phyloP scores from a whole-genome alignment of 2,113 vertebrate species.

The Microtus pennsylvanicus region DNA sequence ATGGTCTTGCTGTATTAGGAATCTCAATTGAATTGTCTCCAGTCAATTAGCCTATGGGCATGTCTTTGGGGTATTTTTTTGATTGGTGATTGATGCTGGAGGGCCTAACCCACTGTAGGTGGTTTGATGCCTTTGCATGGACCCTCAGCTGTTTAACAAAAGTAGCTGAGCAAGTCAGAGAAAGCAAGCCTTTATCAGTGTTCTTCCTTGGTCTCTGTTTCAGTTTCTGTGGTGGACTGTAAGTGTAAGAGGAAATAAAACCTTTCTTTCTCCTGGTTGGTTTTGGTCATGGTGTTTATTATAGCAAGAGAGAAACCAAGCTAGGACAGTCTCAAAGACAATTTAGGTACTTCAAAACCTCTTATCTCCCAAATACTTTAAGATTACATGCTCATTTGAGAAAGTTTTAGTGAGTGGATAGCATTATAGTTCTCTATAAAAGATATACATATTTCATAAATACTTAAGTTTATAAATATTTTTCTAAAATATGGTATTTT shows the following conservation, averaged over 20 bases:
- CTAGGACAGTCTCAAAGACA: not conserved
- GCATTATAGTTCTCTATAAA: not conserved
- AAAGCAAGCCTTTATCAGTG: not conserved
- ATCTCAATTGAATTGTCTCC: not conserved
- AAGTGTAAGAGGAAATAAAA: not conserved
- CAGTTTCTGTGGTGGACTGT: not conserved
- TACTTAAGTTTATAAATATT: slow-evolving; percentile 33
- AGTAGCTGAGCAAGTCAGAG: not conserved
- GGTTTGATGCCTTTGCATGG: not conserved
- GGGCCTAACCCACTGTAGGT: not conserved
- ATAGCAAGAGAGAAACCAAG: not conserved
- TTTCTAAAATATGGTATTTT: not conserved
- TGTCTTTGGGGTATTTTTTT: not conserved
- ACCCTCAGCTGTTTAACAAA: not conserved
- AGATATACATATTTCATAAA: not conserved
- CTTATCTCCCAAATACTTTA: not conserved
- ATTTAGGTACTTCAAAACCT: not conserved
- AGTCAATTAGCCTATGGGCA: not conserved
- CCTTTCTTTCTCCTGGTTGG: not conserved
- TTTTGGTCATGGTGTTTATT: not conserved
- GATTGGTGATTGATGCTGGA: not conserved
- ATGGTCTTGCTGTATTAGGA: not conserved
- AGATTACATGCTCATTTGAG: not conserved
- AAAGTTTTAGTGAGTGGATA: slow-evolving; percentile 6
- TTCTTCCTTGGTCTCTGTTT: not conserved